phyloP scores from a whole-genome alignment of 2,113 vertebrate species.

The Cyprinodon brontotheroides region DNA sequence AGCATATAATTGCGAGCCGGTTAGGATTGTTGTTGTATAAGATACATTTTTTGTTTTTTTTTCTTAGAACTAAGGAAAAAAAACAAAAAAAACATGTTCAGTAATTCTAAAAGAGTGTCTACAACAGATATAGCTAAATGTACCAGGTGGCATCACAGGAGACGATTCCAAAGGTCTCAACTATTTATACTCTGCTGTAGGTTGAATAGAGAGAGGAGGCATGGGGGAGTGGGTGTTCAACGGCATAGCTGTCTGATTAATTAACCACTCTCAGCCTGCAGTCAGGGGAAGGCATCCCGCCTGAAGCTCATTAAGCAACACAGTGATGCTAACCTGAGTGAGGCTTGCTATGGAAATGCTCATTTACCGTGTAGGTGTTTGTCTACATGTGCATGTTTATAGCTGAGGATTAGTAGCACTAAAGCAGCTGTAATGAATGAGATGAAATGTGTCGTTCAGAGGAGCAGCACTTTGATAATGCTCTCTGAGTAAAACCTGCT shows the following conservation, averaged over 20 bases:
- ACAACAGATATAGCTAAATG: not conserved
- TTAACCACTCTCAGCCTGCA: conserved; percentile 68
- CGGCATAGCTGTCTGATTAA: conserved; percentile 71
- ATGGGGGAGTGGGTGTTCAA: not conserved
- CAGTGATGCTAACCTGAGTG: conserved; percentile 43
- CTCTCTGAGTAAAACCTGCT: conserved; percentile 3
- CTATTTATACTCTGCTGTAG: conserved; percentile 15
- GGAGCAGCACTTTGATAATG: conserved; percentile 19
- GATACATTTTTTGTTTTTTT: not conserved
- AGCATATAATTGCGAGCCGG: conserved; percentile 1
- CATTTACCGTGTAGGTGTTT: conserved; percentile 8
- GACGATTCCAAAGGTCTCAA: conserved; percentile 29
- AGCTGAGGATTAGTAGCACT: conserved; percentile 30
- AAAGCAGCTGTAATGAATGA: conserved; percentile 43
- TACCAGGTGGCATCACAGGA: conserved; percentile 24
- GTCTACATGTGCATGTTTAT: conserved; percentile 18
- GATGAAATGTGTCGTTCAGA: conserved; percentile 35
- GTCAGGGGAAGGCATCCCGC: conserved; percentile 63
- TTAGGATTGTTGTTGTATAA: not conserved
- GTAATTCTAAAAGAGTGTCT: not conserved
- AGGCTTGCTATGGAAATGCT: conserved; percentile 42
- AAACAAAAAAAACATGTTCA: not conserved
- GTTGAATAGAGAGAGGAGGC: not conserved
- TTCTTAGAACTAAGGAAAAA: not conserved
- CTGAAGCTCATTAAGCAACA: conserved; percentile 72